These are phyloP conservation scores for Anguilla japonica DNA, from an alignment of 2,113 vertebrate species.

Conservation along the genomic window DNA sequence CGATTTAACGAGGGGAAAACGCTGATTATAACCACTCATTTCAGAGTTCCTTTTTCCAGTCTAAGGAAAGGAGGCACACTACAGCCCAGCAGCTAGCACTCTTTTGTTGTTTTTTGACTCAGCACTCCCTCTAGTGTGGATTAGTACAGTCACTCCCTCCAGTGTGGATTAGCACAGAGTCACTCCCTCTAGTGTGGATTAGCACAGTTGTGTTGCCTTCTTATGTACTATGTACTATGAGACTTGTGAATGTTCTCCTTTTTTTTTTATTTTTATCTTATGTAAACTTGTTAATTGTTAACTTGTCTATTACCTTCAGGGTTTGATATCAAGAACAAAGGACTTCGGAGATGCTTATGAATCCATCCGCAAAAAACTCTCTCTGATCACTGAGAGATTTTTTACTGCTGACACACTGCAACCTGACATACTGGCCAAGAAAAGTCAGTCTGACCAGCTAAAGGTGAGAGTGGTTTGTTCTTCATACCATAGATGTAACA, in stretches of 20 bases:
- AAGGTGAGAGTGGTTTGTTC: constrained; percentile 62
- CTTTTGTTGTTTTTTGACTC: neutral
- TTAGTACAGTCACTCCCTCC: neutral
- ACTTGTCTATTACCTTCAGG: constrained; percentile 59
- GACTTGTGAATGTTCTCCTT: neutral
- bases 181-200: no score
- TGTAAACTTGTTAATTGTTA: no score
- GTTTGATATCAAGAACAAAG: constrained; percentile 72
- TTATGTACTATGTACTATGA: no score
- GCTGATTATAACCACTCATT: neutral
- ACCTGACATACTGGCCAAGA: constrained; percentile 80
- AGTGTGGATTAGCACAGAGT: neutral
- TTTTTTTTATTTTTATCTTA: neutral
- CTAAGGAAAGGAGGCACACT: neutral
- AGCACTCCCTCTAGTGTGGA: neutral
- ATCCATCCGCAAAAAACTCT: constrained; percentile 67
- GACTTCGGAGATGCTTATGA: constrained; percentile 74
- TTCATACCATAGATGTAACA: neutral
- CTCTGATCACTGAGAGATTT: constrained; percentile 62
- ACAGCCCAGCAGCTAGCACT: neutral
- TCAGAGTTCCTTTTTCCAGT: neutral
- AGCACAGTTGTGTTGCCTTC: neutral
- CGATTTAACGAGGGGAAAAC: neutral
- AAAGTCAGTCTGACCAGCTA: constrained; percentile 79
- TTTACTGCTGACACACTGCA: constrained; percentile 62